Percentiles rank a stretch among this genome's conserved stretches.
phyloP scores from a whole-genome alignment of 92 coral and sea anemone species.

The Epizoanthus fatuus region DNA sequence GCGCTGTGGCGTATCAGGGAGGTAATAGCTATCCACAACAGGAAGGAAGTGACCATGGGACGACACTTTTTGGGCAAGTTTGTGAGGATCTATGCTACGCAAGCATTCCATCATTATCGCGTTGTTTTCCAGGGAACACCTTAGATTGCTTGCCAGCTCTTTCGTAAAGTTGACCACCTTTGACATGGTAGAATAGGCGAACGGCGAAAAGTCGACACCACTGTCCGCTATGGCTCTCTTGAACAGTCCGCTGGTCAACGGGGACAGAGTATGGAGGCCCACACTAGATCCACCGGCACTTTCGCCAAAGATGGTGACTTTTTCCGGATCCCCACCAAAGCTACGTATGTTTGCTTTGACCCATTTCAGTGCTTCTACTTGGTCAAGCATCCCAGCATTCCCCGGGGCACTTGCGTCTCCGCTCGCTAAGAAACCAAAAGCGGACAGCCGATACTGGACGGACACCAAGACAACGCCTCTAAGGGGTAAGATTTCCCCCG shows the following conservation, averaged over 20 bases:
- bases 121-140: conserved; percentile 36
- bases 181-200: conserved; percentile 52
- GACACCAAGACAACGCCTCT: conserved; percentile 36
- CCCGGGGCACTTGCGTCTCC: conserved; percentile 41
- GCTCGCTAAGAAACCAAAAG: conserved; percentile 39
- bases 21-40: conserved; percentile 75
- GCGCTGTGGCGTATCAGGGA: conserved; percentile 72
- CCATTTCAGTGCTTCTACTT: conserved; percentile 57
- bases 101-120: conserved; percentile 33
- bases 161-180: conserved; percentile 26
- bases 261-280: conserved; percentile 55
- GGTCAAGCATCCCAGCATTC: conserved; percentile 55
- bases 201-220: conserved; percentile 55
- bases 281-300: conserved; percentile 72
- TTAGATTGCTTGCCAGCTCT: conserved; percentile 34
- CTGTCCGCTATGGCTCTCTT: conserved; percentile 66
- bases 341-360: conserved; percentile 42
- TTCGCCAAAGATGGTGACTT: conserved; percentile 63
- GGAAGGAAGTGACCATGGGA: conserved; percentile 50
- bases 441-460: conserved; percentile 43
- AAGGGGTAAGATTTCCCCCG: conserved; percentile 35
- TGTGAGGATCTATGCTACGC: conserved; percentile 32
- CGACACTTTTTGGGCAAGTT: conserved; percentile 30
- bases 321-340: conserved; percentile 61
- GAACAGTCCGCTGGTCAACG: conserved; percentile 44